Base-by-base conservation (phyloP, 2,888 invertebrate genomes). In the Camptogramma bilineatum region DNA sequence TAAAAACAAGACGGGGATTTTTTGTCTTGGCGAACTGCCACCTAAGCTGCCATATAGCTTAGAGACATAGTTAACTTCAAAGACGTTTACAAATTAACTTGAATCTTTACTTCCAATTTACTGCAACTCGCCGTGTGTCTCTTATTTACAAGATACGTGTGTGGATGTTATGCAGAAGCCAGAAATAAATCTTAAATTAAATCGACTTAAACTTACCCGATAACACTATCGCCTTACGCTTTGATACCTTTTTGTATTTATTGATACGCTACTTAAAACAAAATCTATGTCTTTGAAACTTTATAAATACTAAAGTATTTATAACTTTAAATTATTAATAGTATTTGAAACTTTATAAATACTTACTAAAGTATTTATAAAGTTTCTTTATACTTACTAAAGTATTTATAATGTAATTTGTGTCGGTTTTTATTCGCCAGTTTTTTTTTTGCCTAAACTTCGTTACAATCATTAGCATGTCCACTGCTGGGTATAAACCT, bases 81-180 rank as follows among this genome's bases (percentile, higher is more conserved):
- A 34, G 2, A 13, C 13, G 13, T 39, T 13, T 39, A 13, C 34
- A 39, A 13, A 13, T 13, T 13, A 39, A 39, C 1, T 39, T 13
- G 3, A 13, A 39, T 4, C 28, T 28, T 28, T 39, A 13, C 13
- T 9, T 10, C 9, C 10, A 10, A 24, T 19, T 2, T 48, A 24
- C 19, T 21, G 9, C 53, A 53, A 4, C 52, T 39, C 52, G 39
- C 13, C 19, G 28, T n/a, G 34, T 52, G 52, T 39, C 39, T 39
- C 34, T 13, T 39, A 13, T 9, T n/a, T 0, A 39, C 13, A 13
- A 39, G 13, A 39, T 39, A 39, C 13, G 10, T 0, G 34, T 10
- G 34, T 39, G 34, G 13, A 13, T 39, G 31, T n/a, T 39, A 39
- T 13, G 39, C 34, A 39, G 18, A 18, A 39, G 19, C 18, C 19